Evolutionary conservation across 2,797 vertebrate genomes (phyloP), one percentile per base, ranked within the genome.

Genomic region (Scolopax rusticola): DNA sequence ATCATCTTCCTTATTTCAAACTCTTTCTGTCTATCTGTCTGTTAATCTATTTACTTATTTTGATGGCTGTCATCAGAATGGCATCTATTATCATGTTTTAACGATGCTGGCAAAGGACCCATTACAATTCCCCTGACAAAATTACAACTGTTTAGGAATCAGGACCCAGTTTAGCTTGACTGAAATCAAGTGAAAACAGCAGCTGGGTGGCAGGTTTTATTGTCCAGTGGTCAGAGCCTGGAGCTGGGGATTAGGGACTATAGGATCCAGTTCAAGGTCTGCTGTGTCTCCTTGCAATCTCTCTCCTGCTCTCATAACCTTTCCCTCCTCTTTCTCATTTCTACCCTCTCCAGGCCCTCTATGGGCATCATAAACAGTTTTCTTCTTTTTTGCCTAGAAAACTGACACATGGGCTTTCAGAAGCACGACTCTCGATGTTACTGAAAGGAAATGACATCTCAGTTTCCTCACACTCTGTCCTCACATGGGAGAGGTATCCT

Each of bases 41-140:
- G 79, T 93, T 86, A 91, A 95, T 96, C 92, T 94, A 64, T 51
- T 90, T 89, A 56, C 88, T 84, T 92, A 91, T 93, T 96, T 96
- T 91, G 92, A 94, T 30, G 69, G 59, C 82, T 96, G 93, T 94
- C 94, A 88, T 94, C 85, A 80, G 74, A 77, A 83, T 57, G 91
- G 23, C 75, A 76, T 80, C 60, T 95, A 20, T 84, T 84, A 89
- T 15, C 32, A 23, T 54, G 53, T 89, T 91, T 90, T 84, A 87
- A 84, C n/a, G 82, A 21, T 71, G 33, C 64, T 95, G 91, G 78
- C 82, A 90, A 68, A 85, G 30, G 78, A 71, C n/a, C 54, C 1
- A 1, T 71, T 78, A 27, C 43, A 74, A 88, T 87, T 95, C n/a
- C 53, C 18, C 27, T 80, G 61, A 86, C 20, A 81, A 70, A 83